Evolutionary conservation across 1,140 invertebrate genomes (phyloP).

Genomic region (Carposina sasakii): DNA sequence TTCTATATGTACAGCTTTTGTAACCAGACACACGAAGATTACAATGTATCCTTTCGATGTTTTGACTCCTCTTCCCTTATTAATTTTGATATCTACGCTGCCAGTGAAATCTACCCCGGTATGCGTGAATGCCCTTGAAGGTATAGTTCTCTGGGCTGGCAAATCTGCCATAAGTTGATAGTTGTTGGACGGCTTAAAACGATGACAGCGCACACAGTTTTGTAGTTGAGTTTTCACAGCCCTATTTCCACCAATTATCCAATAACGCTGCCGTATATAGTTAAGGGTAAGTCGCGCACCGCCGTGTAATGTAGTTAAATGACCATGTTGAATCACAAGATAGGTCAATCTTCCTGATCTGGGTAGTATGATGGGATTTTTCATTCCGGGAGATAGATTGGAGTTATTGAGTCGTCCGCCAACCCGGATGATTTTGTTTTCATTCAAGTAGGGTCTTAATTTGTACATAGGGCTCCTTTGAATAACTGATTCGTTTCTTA

Average conservation of each 20-base stretch:
- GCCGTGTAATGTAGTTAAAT: slow-evolving; percentile 31
- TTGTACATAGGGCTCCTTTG: slow-evolving; percentile 17
- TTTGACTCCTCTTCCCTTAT: too few species aligned
- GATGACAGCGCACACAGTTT: slow-evolving; percentile 18
- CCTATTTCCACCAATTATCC: slow-evolving; percentile 28
- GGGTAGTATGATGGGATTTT: slow-evolving; percentile 20
- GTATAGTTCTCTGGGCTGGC: too few species aligned
- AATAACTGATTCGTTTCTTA: slow-evolving; percentile 4
- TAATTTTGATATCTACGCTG: too few species aligned
- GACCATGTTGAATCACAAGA: slow-evolving; percentile 21
- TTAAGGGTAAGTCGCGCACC: slow-evolving; percentile 25
- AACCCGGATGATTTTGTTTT: slow-evolving; percentile 26
- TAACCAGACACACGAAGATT: slow-evolving; percentile 12
- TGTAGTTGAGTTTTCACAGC: slow-evolving; percentile 17
- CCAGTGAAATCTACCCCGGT: too few species aligned
- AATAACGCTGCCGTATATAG: slow-evolving; percentile 28
- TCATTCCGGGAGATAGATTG: slow-evolving; percentile 13
- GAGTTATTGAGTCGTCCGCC: slow-evolving; percentile 26
- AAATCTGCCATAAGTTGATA: too few species aligned
- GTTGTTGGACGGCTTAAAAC: slow-evolving; percentile 16
- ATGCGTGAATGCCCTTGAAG: too few species aligned
- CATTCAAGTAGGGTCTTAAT: slow-evolving; percentile 25
- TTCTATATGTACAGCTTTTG: slow-evolving; percentile 3
- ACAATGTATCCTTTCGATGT: slow-evolving; percentile 36
- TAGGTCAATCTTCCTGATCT: slow-evolving; percentile 9